Evolutionary conservation across 2,113 vertebrate species (phyloP).

Genomic region (Acrocephalus arundinaceus): DNA sequence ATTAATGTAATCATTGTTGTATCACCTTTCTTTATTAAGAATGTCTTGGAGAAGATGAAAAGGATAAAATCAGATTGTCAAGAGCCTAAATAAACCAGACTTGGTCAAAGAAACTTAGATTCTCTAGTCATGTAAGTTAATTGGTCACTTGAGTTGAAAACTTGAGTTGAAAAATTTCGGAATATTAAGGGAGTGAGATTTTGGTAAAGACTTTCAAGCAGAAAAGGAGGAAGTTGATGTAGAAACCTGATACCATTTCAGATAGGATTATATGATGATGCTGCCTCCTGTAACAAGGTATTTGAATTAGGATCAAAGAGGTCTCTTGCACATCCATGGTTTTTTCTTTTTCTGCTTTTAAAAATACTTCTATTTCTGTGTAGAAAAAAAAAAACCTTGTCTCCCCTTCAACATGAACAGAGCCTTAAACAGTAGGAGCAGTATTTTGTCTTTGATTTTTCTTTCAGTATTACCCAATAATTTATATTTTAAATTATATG

Average conservation of each 20-base stretch:
- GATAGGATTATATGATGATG: background rate
- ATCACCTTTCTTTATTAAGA: background rate
- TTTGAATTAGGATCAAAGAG: background rate
- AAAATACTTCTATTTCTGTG: background rate
- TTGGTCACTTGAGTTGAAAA: background rate
- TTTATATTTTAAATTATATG: background rate
- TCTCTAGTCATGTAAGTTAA: background rate
- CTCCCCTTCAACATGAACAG: background rate
- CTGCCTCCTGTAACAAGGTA: background rate
- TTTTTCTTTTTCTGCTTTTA: background rate
- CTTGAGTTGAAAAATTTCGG: background rate
- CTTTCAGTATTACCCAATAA: background rate
- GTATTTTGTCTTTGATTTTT: background rate
- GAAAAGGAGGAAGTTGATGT: background rate
- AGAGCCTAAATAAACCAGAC: background rate
- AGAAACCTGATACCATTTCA: background rate
- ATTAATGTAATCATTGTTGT: background rate
- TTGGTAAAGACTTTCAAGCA: background rate
- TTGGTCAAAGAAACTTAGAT: background rate
- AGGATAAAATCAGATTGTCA: background rate
- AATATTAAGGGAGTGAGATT: background rate
- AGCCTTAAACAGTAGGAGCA: background rate
- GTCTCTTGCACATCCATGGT: background rate
- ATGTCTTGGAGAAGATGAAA: background rate
- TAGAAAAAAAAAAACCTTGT: background rate